Base-by-base conservation (phyloP, 2,888 invertebrate species). In the Aelia acuminata region DNA sequence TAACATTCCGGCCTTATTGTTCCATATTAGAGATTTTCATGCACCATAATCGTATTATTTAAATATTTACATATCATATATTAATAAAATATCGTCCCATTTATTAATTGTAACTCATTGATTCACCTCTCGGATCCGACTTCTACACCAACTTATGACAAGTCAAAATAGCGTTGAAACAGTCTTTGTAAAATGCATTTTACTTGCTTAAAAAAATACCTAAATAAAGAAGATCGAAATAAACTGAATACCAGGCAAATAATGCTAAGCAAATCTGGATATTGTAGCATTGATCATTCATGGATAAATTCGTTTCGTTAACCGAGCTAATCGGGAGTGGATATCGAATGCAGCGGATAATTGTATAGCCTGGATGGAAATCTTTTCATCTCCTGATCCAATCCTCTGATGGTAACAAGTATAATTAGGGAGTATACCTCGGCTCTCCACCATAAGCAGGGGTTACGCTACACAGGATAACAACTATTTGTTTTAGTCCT, bases 381-480 rank as follows among this genome's bases (percentile, higher is more conserved):
- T 70, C 63, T 70, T 18, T 70, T 70, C 63, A 70, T 70, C 63
- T 70, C 35, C 18, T 35, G 63, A 70, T 70, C 63, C 63, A 70
- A 70, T 70, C 63, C 31, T 35, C 63, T 70, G 63, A 70, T 70
- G 63, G 31, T 70, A 70, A 70, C 31, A 10, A 70, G 35, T 70
- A 70, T 70, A 70, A 70, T 70, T 70, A 70, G 35, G 35, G 63
- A 70, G 63, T 70, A 43, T 43, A 70, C 63, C 31, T 35, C 5
- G 63, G 63, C 31, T 13, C 31, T 3, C 35, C 35, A n/a, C n/a
- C 31, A 70, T 70, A 70, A 35, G 63, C 18, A 20, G 63, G 35
- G 63, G 22, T 70, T 57, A 13, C 57, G 26, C 26, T 57, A 57
- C 57, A 2, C 0, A 26, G 57, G 57, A 57, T 57, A 57, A 70